Base-by-base conservation (phyloP, 2,113 vertebrate genomes). In the Atrichornis clamosus region DNA sequence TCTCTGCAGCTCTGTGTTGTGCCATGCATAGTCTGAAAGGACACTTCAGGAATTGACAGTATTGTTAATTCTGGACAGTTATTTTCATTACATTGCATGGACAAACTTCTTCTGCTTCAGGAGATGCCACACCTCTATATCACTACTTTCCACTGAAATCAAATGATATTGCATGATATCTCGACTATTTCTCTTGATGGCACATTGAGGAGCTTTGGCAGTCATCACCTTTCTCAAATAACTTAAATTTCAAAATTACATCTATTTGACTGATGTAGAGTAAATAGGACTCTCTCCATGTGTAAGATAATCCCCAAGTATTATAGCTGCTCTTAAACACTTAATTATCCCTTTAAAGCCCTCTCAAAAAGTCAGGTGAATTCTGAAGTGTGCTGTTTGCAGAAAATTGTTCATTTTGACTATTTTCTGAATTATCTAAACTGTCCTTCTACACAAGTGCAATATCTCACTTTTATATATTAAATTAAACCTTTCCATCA, bases 361-460 rank as follows among this genome's bases (percentile, higher is more conserved):
- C 35, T 95, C 90, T 91, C 86, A 39, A 95, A 59, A 30, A 92
- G 59, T 96, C 75, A 90, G 85, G 47, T 96, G 68, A 92, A 87
- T 88, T 84, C 41, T 88, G 85, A 88, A 96, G 95, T 77, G 63
- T 88, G 91, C 70, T 93, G 50, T 96, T 95, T 90, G 68, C 87
- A 88, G 63, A 85, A 93, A 94, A 90, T 90, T 4, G 96, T 44
- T 77, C 15, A 49, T 80, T 95, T 93, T 87, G 10, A 92, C 67
- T 69, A 67, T 94, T 96, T 96, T 93, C 74, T 92, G 89, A 95
- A 79, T 78, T 95, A 90, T 87, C 93, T 90, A 86, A 89, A 90
- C 72, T 69, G 67, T 82, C 9, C 14, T 87, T 79, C 79, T 67
- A 46, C 27, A 70, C 2, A 42, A 80, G 19, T 69, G 13, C 2